These are phyloP conservation scores for Sapayoa aenigma DNA, from an alignment of 2,113 vertebrate species.

Conservation along the genomic window DNA sequence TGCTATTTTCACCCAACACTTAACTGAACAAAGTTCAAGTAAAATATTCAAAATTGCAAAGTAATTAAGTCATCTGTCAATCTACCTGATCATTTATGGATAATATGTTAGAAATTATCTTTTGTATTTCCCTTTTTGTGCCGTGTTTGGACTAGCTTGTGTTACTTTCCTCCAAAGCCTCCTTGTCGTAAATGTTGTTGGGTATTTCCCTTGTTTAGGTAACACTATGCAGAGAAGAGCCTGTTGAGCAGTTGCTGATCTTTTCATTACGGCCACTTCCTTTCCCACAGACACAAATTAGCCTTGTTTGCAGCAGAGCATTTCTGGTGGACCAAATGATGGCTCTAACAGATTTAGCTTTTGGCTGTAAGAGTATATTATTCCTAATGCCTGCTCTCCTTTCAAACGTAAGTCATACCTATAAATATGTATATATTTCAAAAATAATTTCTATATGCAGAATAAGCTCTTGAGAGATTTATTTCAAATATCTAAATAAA, in stretches of 20 bases:
- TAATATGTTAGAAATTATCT: neutral
- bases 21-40: neutral
- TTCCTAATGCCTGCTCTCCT: neutral
- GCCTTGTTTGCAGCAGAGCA: neutral
- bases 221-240: neutral
- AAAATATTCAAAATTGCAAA: neutral
- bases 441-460: neutral
- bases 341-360: slow-evolving; percentile 20
- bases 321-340: slow-evolving; percentile 38
- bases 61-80: neutral
- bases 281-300: slow-evolving; percentile 26
- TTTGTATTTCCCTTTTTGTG: neutral
- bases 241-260: neutral
- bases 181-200: neutral
- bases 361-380: neutral
- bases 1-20: neutral
- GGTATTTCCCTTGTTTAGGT: neutral
- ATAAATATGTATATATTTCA: slow-evolving; percentile 4
- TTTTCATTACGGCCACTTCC: neutral
- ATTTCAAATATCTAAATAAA: neutral
- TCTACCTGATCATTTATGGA: neutral
- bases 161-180: neutral
- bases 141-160: neutral
- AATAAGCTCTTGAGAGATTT: neutral
- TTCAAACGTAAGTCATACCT: neutral